phyloP scores from a whole-genome alignment of 2,888 invertebrate genomes.

The Latrodectus elegans region DNA sequence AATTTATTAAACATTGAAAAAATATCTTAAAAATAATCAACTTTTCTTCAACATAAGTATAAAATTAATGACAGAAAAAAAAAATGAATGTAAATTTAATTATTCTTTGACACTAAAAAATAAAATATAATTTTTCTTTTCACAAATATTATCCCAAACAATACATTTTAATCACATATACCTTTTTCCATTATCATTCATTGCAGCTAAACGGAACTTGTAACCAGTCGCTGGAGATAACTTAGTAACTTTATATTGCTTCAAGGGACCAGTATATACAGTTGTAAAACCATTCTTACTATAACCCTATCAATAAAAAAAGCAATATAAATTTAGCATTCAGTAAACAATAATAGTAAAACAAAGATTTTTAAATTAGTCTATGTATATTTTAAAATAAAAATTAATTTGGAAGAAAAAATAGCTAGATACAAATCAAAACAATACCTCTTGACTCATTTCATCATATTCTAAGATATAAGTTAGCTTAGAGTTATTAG shows the following conservation, averaged over 20 bases:
- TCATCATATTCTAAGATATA: conserved; percentile 85
- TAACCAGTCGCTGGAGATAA: conserved; percentile 87
- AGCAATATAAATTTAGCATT: too few relatives aligned
- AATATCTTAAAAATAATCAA: neutral
- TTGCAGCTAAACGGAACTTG: conserved; percentile 87
- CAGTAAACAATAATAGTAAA: too few relatives aligned
- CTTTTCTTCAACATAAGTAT: neutral
- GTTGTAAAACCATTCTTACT: conserved; percentile 82
- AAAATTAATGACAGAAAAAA: neutral
- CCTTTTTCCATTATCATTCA: conserved; percentile 86
- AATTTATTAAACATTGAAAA: too few relatives aligned
- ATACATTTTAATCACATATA: conserved; percentile 68
- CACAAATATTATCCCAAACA: too few relatives aligned
- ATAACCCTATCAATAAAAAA: conserved; percentile 72
- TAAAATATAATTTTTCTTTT: too few relatives aligned
- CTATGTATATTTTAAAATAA: too few relatives aligned
- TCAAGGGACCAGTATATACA: conserved; percentile 83
- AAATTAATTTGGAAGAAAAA: neutral
- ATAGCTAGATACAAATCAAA: neutral
- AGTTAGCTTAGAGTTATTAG: conserved; percentile 81
- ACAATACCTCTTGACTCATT: conserved; percentile 31
- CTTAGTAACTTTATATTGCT: conserved; percentile 85
- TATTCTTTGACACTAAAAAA: too few relatives aligned
- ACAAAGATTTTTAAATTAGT: too few relatives aligned
- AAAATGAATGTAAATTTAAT: too few relatives aligned